Conservation (phyloP, 2,797 vertebrate species). For the Columba guinea region DNA sequence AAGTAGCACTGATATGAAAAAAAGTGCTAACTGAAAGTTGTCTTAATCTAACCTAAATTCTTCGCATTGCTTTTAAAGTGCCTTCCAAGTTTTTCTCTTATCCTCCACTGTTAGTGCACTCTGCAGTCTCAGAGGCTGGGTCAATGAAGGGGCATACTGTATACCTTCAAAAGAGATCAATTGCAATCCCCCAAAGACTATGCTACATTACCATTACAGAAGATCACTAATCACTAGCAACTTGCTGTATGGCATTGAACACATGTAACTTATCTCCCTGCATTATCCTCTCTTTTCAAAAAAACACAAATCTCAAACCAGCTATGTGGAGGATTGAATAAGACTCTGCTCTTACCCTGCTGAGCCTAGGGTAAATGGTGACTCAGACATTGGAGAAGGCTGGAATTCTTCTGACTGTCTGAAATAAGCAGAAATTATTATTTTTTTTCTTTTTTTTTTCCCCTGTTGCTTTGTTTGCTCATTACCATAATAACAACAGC, state of each 20-base stretch:
- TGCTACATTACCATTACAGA: slow-evolving; percentile 33
- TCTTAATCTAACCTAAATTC: background rate
- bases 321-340: background rate
- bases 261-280: slow-evolving; percentile 19
- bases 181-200: slow-evolving; percentile 28
- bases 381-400: background rate
- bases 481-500: background rate
- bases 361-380: background rate
- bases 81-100: slow-evolving; percentile 36
- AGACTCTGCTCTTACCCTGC: background rate
- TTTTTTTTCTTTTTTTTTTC: no score
- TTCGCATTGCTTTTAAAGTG: slow-evolving; percentile 16
- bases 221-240: slow-evolving; percentile 37
- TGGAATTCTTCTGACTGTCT: background rate
- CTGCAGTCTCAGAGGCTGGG: slow-evolving; percentile 10
- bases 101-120: background rate
- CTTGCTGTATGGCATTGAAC: background rate
- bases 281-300: background rate
- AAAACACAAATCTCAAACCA: background rate
- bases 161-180: slow-evolving; percentile 45
- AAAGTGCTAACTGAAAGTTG: background rate
- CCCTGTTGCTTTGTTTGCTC: background rate
- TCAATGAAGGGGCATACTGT: slow-evolving; percentile 39
- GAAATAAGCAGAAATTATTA: background rate
- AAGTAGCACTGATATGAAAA: background rate